These are phyloP conservation scores for Pseudococcus longispinus DNA, from an alignment of 2,888 invertebrate genomes.

Conservation along the genomic window DNA sequence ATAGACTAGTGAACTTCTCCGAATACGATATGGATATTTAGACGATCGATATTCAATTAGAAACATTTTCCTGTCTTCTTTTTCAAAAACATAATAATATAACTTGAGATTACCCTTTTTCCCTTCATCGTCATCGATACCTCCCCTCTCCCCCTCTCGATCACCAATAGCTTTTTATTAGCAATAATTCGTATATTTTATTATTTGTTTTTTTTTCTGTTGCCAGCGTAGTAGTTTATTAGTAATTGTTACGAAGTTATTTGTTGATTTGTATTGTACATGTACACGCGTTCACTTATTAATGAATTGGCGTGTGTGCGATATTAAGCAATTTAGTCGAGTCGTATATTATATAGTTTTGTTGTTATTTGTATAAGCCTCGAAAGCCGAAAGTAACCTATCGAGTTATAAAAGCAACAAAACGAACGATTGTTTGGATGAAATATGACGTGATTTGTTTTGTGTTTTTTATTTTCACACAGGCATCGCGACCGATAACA, in stretches of 20 bases:
- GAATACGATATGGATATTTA: neutral
- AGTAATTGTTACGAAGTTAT: neutral
- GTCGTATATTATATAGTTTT: neutral
- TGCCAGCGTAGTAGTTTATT: neutral
- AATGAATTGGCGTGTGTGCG: neutral
- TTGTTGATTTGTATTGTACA: neutral
- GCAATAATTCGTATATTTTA: neutral
- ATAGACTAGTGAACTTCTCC: neutral
- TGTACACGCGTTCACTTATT: neutral
- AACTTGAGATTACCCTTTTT: neutral
- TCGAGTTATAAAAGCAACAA: neutral
- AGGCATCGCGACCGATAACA: conserved; percentile 51
- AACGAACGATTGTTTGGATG: neutral
- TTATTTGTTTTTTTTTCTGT: neutral
- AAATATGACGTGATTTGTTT: neutral
- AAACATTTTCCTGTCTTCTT: neutral
- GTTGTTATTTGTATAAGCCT: neutral
- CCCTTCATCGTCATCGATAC: neutral
- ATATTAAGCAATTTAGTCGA: neutral
- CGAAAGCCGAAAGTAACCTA: neutral
- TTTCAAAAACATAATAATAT: neutral
- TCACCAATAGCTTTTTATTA: neutral
- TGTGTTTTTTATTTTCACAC: neutral
- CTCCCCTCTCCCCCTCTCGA: neutral
- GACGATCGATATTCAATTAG: neutral